phyloP scores from a whole-genome alignment of 2,888 invertebrate genomes.

The Leptothorax acervorum region DNA sequence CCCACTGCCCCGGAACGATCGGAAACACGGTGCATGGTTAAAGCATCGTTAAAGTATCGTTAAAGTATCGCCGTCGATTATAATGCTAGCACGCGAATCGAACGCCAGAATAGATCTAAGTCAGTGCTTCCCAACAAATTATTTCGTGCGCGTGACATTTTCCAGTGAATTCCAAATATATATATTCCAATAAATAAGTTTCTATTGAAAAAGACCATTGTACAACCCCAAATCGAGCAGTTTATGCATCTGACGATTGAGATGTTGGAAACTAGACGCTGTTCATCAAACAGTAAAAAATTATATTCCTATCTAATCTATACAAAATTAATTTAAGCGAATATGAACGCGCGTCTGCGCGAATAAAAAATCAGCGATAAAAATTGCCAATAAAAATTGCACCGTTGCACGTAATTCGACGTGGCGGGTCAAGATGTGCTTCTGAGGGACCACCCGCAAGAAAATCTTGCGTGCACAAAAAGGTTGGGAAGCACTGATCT shows the following conservation, averaged over 20 bases:
- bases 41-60: conserved; percentile 76
- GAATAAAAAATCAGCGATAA: neutral
- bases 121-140: conserved; percentile 35
- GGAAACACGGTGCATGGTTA: conserved; percentile 71
- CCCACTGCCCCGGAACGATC: conserved; percentile 24
- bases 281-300: neutral
- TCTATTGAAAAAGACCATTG: neutral
- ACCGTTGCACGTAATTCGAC: conserved; percentile 24
- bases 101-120: conserved; percentile 34
- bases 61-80: conserved; percentile 76
- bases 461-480: conserved; percentile 54
- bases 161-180: neutral
- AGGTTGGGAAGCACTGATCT: conserved; percentile 53
- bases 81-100: conserved; percentile 71
- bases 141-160: neutral
- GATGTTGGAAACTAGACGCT: neutral
- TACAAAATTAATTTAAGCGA: neutral
- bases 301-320: neutral
- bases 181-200: neutral
- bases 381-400: conserved; percentile 23
- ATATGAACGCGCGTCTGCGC: neutral
- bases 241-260: neutral
- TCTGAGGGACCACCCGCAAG: conserved; percentile 64
- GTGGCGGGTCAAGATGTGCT: conserved; percentile 31
- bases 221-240: neutral